Base-by-base conservation (phyloP, 2,888 invertebrate genomes). In the Ctenicera cuprea region DNA sequence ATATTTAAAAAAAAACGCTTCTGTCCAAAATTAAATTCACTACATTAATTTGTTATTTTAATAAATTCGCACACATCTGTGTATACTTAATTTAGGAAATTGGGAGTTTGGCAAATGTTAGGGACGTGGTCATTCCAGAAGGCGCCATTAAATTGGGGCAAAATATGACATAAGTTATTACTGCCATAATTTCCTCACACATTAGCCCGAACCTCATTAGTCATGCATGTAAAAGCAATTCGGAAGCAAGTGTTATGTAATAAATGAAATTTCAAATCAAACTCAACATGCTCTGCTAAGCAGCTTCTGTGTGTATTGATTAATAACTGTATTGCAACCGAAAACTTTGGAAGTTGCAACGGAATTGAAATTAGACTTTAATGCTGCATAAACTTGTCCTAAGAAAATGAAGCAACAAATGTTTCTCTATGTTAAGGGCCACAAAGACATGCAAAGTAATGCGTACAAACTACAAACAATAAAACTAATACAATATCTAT, bases 191-290 rank as follows among this genome's bases (percentile, higher is more conserved):
- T 54, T 54, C 54, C n/a, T 30, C 30, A 33, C 12, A 54, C 30
- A 54, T 54, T 54, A 54, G 7, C 14, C 11, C 20, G 5, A 9
- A 16, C 54, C 30, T 33, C 54, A 54, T 54, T 54, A 52, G 54
- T 26, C 54, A 54, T 12, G 12, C 14, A 54, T 30, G 30, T 54
- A n/a, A 30, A 54, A 5, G 30, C 54, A 54, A n/a, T 54, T 54
- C 9, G n/a, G 14, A 30, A 54, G 54, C 54, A 54, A 33, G 54
- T 54, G 30, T 54, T 54, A 54, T 33, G 30, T 33, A 30, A 54
- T 54, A 33, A 54, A 54, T 54, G 54, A 54, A 54, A 14, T 54
- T 5, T 16, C 3, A 16, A 30, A 33, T 54, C 54, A 30, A 54
- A 22, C 30, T 54, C 8, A 52, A 52, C 2, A 12, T 26, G 26